These are phyloP conservation scores for Magallana gigas DNA, from an alignment of 1,140 invertebrate species.

Conservation along the genomic window DNA sequence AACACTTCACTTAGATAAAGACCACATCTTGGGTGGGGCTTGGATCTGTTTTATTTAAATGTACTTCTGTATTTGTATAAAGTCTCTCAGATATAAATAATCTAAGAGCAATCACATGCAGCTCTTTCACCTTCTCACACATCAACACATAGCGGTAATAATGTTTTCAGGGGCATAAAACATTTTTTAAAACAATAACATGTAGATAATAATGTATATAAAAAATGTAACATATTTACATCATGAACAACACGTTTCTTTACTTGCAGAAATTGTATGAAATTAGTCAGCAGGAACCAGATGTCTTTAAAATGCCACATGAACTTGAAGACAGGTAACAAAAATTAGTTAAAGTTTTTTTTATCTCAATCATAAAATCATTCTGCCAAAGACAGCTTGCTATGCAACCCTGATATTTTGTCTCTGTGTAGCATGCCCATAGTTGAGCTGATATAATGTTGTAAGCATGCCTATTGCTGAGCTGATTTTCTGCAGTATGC, in stretches of 20 bases:
- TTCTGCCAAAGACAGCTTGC: background rate
- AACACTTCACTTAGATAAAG: too few relatives aligned
- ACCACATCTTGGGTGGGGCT: too few relatives aligned
- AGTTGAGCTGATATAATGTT: background rate
- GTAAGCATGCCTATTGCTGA: conserved; percentile 11
- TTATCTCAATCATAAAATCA: background rate
- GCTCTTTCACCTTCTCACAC: too few relatives aligned
- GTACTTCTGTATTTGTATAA: too few relatives aligned
- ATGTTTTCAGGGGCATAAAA: too few relatives aligned
- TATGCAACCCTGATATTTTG: background rate
- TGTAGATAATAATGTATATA: too few relatives aligned
- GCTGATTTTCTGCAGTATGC: background rate
- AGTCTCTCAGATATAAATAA: too few relatives aligned
- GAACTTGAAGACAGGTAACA: conserved; percentile 72
- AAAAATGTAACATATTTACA: too few relatives aligned
- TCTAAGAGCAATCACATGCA: too few relatives aligned
- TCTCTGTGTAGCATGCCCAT: background rate
- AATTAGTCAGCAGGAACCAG: conserved; percentile 72
- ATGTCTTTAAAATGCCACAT: conserved; percentile 70
- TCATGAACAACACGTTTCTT: background rate
- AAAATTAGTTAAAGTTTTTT: background rate
- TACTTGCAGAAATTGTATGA: conserved; percentile 69
- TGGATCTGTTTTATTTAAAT: too few relatives aligned
- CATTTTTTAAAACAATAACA: too few relatives aligned
- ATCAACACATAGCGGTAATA: too few relatives aligned